Percentiles rank a stretch among this genome's conserved stretches.
Conservation (phyloP, 2,888 invertebrate species). For the Ormyrus thymus region DNA sequence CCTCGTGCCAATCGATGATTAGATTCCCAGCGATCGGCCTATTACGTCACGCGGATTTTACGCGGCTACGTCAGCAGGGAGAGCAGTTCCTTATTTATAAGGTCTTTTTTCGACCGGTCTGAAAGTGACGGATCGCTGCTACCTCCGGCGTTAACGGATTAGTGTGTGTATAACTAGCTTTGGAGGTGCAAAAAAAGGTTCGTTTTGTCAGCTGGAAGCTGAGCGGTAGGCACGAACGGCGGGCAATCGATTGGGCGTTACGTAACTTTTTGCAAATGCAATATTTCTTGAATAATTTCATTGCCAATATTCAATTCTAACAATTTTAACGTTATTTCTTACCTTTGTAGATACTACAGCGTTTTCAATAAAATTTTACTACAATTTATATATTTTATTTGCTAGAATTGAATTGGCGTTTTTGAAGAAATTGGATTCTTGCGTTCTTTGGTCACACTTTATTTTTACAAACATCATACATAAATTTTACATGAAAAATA, state of each 20-base stretch:
- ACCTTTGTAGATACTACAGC: too few relatives aligned
- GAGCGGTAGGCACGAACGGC: too few relatives aligned
- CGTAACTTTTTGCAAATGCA: slow-evolving; percentile 36
- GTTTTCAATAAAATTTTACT: too few relatives aligned
- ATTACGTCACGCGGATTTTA: slow-evolving; percentile 37
- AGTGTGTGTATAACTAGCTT: neutral
- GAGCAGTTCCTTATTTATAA: neutral
- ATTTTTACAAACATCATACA: too few relatives aligned
- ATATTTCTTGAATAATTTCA: slow-evolving; percentile 33
- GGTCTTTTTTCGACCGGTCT: neutral
- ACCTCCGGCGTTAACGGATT: neutral
- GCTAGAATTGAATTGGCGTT: too few relatives aligned
- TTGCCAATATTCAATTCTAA: neutral
- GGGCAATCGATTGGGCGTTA: slow-evolving; percentile 32
- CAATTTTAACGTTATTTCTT: too few relatives aligned
- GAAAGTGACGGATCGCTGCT: neutral
- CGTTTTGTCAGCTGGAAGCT: too few relatives aligned
- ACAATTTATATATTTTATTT: too few relatives aligned
- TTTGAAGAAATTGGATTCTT: too few relatives aligned
- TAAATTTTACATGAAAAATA: too few relatives aligned
- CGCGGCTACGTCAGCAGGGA: neutral
- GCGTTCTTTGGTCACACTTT: too few relatives aligned
- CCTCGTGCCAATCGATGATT: slow-evolving; percentile 65
- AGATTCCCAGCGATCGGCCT: slow-evolving; percentile 38
- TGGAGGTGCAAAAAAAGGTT: neutral